Evolutionary conservation across 2,797 vertebrate genomes (phyloP).

Genomic region (Loriculus beryllinus): DNA sequence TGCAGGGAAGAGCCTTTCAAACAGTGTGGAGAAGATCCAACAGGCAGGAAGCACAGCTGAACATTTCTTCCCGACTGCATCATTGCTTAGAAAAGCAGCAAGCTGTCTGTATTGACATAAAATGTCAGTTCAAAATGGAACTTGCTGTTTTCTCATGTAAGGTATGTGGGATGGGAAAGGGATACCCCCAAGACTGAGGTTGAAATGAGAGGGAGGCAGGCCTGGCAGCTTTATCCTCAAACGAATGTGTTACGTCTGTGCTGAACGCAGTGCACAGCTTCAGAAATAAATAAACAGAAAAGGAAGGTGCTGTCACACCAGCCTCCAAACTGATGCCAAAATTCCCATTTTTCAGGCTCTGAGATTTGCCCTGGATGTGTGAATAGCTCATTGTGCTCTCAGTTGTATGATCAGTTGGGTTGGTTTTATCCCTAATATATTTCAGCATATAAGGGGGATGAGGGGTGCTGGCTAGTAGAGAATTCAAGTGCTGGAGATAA

Average conservation of each 20-base stretch:
- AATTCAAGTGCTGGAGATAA: not conserved
- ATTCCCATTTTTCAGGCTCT: not conserved
- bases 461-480: not conserved
- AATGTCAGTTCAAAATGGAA: not conserved
- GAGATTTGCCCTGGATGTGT: not conserved
- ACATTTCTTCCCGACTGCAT: not conserved
- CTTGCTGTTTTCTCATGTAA: not conserved
- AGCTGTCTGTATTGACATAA: not conserved
- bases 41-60: not conserved
- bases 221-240: not conserved
- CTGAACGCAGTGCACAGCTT: not conserved
- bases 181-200: slow-evolving; percentile 3
- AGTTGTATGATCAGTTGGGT: accelerated
- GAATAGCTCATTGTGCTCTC: not conserved
- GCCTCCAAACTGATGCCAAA: not conserved
- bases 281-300: not conserved
- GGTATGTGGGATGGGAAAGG: not conserved
- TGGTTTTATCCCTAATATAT: not conserved
- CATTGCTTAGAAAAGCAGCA: not conserved
- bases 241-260: not conserved
- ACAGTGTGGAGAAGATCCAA: accelerated
- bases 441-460: not conserved
- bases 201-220: not conserved
- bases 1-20: not conserved
- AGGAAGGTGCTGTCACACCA: not conserved